Evolutionary conservation across 2,797 vertebrate species (phyloP).

Genomic region (Cercopithecus neglectus): DNA sequence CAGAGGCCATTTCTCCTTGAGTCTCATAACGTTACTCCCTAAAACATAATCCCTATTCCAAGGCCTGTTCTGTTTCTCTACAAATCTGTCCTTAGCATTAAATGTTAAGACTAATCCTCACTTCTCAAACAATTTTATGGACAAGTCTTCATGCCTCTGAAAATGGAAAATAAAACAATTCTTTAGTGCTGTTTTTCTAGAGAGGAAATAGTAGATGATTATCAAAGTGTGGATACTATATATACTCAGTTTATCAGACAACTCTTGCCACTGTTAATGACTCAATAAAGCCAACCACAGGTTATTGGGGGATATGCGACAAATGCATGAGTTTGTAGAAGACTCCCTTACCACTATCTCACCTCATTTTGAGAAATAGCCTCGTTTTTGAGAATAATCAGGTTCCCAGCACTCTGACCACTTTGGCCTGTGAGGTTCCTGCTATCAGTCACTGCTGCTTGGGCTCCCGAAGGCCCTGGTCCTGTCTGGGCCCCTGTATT

Average conservation of each 20-base stretch:
- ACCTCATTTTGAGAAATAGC: constrained; percentile 88
- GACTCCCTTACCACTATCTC: constrained; percentile 65
- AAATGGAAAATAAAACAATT: constrained; percentile 33
- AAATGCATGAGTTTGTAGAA: background rate
- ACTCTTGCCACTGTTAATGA: background rate
- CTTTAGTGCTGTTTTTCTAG: background rate
- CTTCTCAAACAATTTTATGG: background rate
- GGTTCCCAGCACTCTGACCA: constrained; percentile 90
- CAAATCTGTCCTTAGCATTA: constrained; percentile 43
- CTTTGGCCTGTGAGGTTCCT: constrained; percentile 96
- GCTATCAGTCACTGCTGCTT: constrained; percentile 93
- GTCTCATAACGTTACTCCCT: background rate
- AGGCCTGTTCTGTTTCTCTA: background rate
- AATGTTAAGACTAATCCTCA: constrained; percentile 19
- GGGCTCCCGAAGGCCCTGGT: constrained; percentile 84
- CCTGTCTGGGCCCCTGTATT: constrained; percentile 92
- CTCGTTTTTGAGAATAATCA: constrained; percentile 88
- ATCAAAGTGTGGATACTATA: background rate
- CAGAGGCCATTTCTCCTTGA: constrained; percentile 43
- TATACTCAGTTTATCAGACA: background rate
- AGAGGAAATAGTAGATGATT: background rate
- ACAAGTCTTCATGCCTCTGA: background rate
- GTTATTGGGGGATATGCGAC: background rate
- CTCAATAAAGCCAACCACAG: background rate
- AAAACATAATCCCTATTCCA: constrained; percentile 36